A percentile compares a stretch with the other conserved stretches of the same genome.
phyloP scores from a whole-genome alignment of 2,113 vertebrate species.

The Ahaetulla prasina region DNA sequence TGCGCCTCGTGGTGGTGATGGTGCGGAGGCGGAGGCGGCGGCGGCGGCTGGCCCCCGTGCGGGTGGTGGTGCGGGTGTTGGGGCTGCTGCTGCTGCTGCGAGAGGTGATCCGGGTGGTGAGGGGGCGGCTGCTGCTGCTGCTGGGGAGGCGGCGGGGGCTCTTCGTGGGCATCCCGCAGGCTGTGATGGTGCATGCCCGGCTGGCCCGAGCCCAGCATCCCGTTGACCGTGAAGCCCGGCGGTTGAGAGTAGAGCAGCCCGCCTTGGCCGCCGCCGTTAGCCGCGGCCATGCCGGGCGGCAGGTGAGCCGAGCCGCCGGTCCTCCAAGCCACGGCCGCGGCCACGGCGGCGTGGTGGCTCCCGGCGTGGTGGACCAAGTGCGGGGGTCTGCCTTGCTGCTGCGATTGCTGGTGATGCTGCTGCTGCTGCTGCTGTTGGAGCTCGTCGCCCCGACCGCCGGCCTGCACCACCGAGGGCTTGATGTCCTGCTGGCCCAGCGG shows the following conservation, averaged over 20 bases:
- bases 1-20: slow-evolving; percentile 86
- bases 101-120: slow-evolving; percentile 81
- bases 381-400: slow-evolving; percentile 76
- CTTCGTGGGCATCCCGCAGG: slow-evolving; percentile 83
- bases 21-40: slow-evolving; percentile 65
- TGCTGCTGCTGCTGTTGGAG: slow-evolving; percentile 60
- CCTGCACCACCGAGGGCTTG: slow-evolving; percentile 84
- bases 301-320: slow-evolving; percentile 80
- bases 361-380: slow-evolving; percentile 62
- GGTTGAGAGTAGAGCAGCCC: slow-evolving; percentile 87
- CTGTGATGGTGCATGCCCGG: slow-evolving; percentile 85
- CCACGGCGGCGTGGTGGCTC: slow-evolving; percentile 81
- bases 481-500: slow-evolving; percentile 89
- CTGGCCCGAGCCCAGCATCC: slow-evolving; percentile 83
- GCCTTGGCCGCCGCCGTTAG: slow-evolving; percentile 78
- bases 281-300: slow-evolving; percentile 80
- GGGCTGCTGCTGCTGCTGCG: slow-evolving; percentile 77
- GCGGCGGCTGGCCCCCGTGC: slow-evolving; percentile 69
- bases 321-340: slow-evolving; percentile 86
- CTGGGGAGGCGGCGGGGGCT: slow-evolving; percentile 71
- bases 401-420: slow-evolving; percentile 57
- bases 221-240: slow-evolving; percentile 87
- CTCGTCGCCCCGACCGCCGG: slow-evolving; percentile 76
- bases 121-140: slow-evolving; percentile 76
- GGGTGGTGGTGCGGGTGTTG: slow-evolving; percentile 71